Base-by-base conservation (phyloP, 2,113 vertebrate species). In the Arenaria interpres region DNA sequence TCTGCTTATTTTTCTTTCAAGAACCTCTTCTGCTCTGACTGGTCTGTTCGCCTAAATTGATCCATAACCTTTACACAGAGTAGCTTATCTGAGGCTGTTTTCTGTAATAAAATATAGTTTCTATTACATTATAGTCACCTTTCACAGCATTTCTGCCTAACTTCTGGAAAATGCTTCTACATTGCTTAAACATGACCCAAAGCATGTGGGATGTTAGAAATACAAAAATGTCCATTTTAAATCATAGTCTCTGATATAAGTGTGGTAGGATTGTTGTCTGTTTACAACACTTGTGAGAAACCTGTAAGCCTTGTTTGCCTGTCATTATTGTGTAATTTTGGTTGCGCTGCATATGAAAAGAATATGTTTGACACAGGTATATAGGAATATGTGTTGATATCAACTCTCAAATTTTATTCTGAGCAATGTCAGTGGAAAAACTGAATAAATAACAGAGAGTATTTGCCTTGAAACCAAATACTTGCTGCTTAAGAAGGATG, bases 201-300 rank as follows among this genome's bases (percentile, higher is more conserved):
- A 74, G 6, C 39, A 77, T 67, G 50, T 90, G 53, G 46, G 32
- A 83, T 94, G 33, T 16, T 90, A 68, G 60, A 97, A 94, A 83
- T 91, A 93, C 15, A 25, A 93, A 95, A 83, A 96, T 83, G 56
- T 95, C 57, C 12, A 85, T 88, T 95, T 92, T 43, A 77, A 92
- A 91, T 83, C 35, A 32, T 24, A 19, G 12, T 50, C 23, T 28
- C 6, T 66, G 75, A 73, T 92, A 39, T 51, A 33, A 66, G 33
- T 21, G 37, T 56, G 45, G 14, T 71, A 74, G 14, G 33, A 46
- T 59, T 85, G 51, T 71, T 88, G 24, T 32, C 10, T 91, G 20
- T 67, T 89, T 91, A 24, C 51, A 78, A 17, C 4, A 43, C 23
- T 80, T 69, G 30, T 51, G 35, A 85, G 50, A 74, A 77, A 74